phyloP scores from a whole-genome alignment of 2,113 vertebrate genomes.

The Tachycineta bicolor region DNA sequence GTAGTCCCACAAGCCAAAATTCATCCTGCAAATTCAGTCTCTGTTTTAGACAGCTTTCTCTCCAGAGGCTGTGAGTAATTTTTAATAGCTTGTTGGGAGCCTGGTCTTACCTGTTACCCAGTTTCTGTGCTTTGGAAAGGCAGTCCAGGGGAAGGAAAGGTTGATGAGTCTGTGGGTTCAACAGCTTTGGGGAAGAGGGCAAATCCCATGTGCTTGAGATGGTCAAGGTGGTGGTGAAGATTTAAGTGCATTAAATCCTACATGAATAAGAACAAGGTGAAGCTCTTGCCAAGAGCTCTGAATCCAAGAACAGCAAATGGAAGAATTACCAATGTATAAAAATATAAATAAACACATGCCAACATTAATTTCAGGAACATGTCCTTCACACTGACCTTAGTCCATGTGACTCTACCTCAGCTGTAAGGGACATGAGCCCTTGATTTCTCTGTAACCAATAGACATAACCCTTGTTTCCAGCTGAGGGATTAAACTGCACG shows the following conservation, averaged over 20 bases:
- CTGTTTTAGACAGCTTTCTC: background rate
- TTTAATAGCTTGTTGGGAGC: background rate
- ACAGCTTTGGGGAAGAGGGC: background rate
- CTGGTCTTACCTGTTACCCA: background rate
- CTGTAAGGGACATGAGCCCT: background rate
- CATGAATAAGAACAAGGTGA: background rate
- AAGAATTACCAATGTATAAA: constrained; percentile 29
- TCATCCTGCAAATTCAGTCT: background rate
- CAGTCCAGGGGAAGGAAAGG: background rate
- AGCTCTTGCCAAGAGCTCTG: background rate
- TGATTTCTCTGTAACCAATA: background rate
- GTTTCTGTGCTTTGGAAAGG: background rate
- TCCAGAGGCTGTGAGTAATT: background rate
- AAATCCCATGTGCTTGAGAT: background rate
- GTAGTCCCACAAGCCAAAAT: background rate
- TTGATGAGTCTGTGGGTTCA: background rate
- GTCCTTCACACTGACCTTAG: constrained; percentile 49
- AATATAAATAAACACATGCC: constrained; percentile 51
- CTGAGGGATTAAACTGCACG: background rate
- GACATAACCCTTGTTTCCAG: background rate
- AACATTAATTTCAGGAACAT: constrained; percentile 22
- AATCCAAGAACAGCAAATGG: constrained; percentile 7
- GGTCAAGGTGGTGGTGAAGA: background rate
- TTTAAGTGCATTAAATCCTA: background rate
- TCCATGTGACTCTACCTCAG: background rate